Evolutionary conservation across 2,797 vertebrate genomes (phyloP).

Genomic region (Alauda arvensis): DNA sequence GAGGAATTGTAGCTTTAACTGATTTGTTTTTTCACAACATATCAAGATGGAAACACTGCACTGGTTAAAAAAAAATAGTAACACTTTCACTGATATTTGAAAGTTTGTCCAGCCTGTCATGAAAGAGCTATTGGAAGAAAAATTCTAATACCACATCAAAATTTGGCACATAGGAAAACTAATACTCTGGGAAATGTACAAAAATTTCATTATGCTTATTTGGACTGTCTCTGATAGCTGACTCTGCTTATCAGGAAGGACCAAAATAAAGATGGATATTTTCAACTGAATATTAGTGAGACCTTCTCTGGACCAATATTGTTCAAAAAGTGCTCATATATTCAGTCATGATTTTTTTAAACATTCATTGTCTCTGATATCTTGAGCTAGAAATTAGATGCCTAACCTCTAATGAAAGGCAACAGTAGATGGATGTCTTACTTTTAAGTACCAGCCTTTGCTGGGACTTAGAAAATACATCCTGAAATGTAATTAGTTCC

Average conservation of each 20-base stretch:
- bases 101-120: not conserved
- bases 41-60: not conserved
- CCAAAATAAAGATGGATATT: not conserved
- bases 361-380: not conserved
- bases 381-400: conserved; percentile 33
- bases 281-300: not conserved
- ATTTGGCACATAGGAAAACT: not conserved
- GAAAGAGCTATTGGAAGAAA: not conserved
- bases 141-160: not conserved
- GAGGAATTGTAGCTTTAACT: not conserved
- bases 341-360: not conserved
- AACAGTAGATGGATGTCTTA: not conserved
- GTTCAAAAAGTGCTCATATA: not conserved
- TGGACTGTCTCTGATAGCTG: not conserved
- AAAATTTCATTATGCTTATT: not conserved
- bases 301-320: not conserved
- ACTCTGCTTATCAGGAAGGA: not conserved
- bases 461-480: not conserved
- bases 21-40: not conserved
- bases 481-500: not conserved
- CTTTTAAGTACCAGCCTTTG: not conserved
- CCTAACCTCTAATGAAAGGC: not conserved
- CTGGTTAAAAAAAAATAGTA: not conserved
- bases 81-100: not conserved
- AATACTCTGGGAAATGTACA: not conserved